Base-by-base conservation (phyloP, 2,888 invertebrate genomes). In the Calameuta idolon region DNA sequence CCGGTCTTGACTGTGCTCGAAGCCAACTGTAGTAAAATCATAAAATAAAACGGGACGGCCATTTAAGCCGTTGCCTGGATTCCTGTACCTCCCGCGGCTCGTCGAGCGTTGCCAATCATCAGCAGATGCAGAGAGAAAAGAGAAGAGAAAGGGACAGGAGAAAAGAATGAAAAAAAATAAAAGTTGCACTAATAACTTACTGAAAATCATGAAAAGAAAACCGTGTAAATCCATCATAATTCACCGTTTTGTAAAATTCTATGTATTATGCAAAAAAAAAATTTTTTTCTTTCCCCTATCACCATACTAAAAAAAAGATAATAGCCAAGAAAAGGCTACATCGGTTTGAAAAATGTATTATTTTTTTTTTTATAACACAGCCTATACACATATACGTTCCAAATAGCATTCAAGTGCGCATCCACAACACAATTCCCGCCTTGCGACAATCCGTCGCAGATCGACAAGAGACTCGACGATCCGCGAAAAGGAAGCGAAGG, bases 401-500 rank as follows among this genome's bases (percentile, higher is more conserved):
- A 23, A 55, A 23, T 9, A 55, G 55, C 9, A 23, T 55, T 55
- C 2, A 55, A 55, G 23, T 23, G 55, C 55, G 23, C 55, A 55
- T 55, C 55, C 55, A 5, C 55, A 55, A 55, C 4, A 23, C 5
- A 23, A 55, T 9, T 55, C 55, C 55, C 55, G 55, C 55, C 9
- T 23, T 23, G 55, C 55, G 55, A 23, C 9, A 55, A 23, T 15
- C 55, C 55, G 9, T 23, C 23, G 9, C 55, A 55, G 55, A 23
- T 23, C 55, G 23, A 55, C 55, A 55, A 55, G 55, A 23, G 55
- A 23, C 23, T 55, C 55, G 55, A 40, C 23, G 55, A 55, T 55
- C 55, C 23, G 71, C 34, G 71, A 71, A 71, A 71, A 79, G 82
- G 76, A 78, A 80, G 81, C 81, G 81, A 86, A 86, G 86, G 86